Evolutionary conservation across 2,888 invertebrate species (phyloP).

Genomic region (Ormyrus labotus): DNA sequence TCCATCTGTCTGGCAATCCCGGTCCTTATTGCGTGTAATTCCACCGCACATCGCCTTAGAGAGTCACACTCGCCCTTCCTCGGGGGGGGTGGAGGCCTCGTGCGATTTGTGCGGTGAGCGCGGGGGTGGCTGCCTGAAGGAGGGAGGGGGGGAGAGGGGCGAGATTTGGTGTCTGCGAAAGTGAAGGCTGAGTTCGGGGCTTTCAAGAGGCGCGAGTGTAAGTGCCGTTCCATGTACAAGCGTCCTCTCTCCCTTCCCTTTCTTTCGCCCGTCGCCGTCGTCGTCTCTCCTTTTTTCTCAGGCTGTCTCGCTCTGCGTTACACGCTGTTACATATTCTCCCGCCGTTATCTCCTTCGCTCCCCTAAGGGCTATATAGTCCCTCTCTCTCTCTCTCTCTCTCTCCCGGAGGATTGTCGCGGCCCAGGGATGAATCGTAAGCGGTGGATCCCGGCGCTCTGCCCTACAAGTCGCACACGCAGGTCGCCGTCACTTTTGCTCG

Average conservation of each 20-base stretch:
- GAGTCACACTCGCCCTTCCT: constrained; percentile 20
- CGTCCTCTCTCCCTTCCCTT: constrained; percentile 54
- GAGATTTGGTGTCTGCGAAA: constrained; percentile 44
- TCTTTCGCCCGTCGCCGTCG: neutral
- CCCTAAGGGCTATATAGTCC: neutral
- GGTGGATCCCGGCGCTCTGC: constrained; percentile 18
- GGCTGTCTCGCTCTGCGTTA: constrained; percentile 19
- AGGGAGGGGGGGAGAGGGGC: neutral
- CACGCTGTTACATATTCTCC: constrained; percentile 31
- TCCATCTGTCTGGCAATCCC: constrained; percentile 2
- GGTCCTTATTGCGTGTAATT: constrained; percentile 46
- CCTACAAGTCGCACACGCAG: neutral
- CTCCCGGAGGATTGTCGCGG: constrained; percentile 24
- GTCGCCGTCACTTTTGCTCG: constrained; percentile 20
- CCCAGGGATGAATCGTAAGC: constrained; percentile 45
- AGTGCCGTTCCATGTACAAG: constrained; percentile 75
- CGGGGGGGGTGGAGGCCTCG: neutral
- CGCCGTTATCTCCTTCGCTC: too few species aligned
- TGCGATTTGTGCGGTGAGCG: constrained; percentile 10
- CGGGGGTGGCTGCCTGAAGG: neutral
- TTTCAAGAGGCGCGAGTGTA: constrained; percentile 65
- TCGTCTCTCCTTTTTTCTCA: neutral
- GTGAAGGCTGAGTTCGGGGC: constrained; percentile 16
- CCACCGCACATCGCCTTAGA: constrained; percentile 43
- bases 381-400: constrained; percentile 1